Evolutionary conservation across 2,797 vertebrate genomes (phyloP), one percentile per base, ranked within the genome.

Genomic region (Rhinichthys osculus): DNA sequence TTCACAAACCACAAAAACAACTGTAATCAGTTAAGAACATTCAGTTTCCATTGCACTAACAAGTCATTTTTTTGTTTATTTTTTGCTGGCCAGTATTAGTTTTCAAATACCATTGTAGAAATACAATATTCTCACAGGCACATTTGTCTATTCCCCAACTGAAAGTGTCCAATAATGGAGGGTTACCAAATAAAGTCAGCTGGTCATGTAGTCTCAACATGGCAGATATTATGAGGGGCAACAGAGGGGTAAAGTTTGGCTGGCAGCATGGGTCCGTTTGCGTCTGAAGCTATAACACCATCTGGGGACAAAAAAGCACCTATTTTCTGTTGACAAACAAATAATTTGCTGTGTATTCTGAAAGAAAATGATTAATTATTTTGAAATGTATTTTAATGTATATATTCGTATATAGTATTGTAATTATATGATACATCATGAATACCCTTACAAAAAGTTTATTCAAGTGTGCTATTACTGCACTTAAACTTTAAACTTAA

Each of bases 1-100:
- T 83, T 66, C 62, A 52, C 42, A 76, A 83, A 76, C 72, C 72
- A 50, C 72, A 83, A 74, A 83, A 76, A 83, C 82, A 76, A 83
- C 82, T 67, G 82, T 67, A 83, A 76, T 66, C 72, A 76, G 8
- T 83, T 83, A 76, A 62, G 16, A 17, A 76, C 42, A 83, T 64
- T 76, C 57, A 66, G 72, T 77, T 62, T 83, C 59, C 14, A 40
- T 2, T 67, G 59, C 3, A 73, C 27, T 64, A 62, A 82, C 81
- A 83, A 62, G 42, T 14, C 2, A 72, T 59, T 72, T 73, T 44
- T 17, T 57, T 42, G 52, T 82, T 62, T 74, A 74, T 33, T 66
- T 83, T 83, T 66, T 66, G 71, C 42, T 83, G 72, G 30, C 59
- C 23, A 67, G 38, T 66, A 35, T 21, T 73, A 9, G n/a, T 19